Percentiles rank a stretch among this genome's conserved stretches.
These are phyloP conservation scores for Nannoperca australis DNA, from an alignment of 2,797 vertebrate species.

Conservation along the genomic window DNA sequence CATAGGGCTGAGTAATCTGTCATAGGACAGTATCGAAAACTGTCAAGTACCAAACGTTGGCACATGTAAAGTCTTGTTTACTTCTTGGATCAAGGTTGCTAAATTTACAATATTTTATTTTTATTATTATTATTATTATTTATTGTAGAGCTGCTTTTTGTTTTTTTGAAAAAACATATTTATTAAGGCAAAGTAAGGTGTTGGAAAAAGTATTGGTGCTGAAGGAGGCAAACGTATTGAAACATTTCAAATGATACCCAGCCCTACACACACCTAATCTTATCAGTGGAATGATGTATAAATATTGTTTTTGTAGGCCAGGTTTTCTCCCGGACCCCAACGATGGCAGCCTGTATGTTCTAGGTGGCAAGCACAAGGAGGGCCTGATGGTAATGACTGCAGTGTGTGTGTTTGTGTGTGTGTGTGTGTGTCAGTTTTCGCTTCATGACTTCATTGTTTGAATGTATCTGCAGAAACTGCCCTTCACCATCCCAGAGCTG, in stretches of 20 bases:
- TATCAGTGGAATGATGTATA: not conserved
- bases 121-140: not conserved
- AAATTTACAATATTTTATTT: not conserved
- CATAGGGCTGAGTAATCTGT: not conserved
- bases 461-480: constrained; percentile 88
- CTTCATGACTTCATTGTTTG: constrained; percentile 8
- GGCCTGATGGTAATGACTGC: constrained; percentile 91
- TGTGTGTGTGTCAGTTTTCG: not conserved
- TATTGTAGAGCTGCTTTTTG: no score
- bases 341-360: constrained; percentile 95
- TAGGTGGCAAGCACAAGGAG: constrained; percentile 93
- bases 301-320: constrained; percentile 80
- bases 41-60: not conserved
- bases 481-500: constrained; percentile 97
- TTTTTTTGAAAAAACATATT: not conserved
- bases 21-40: not conserved
- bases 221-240: not conserved
- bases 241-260: not conserved
- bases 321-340: constrained; percentile 96
- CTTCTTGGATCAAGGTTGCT: not conserved
- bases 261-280: not conserved
- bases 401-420: constrained; percentile 1
- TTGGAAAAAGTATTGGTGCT: not conserved
- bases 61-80: not conserved
- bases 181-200: not conserved